A percentile compares a stretch with the other conserved stretches of the same genome.
These are phyloP conservation scores for Neoarius graeffei DNA, from an alignment of 2,113 vertebrate species.

Conservation along the genomic window DNA sequence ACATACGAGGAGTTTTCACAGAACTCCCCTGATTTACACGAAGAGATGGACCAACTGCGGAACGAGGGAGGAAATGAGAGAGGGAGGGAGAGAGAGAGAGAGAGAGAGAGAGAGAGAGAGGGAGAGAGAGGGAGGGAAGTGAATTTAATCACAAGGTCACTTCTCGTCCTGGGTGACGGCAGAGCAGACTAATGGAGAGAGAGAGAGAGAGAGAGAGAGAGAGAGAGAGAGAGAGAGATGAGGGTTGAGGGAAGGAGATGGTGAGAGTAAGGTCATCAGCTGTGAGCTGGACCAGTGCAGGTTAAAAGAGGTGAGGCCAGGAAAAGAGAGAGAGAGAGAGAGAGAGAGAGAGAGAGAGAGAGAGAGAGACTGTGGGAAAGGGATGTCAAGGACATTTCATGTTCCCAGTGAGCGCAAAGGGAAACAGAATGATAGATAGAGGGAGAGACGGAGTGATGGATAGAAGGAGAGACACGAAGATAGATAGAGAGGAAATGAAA, in stretches of 20 bases:
- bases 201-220: neutral
- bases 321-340: slow-evolving; percentile 19
- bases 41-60: slow-evolving; percentile 4
- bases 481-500: neutral
- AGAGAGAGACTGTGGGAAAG: slow-evolving; percentile 30
- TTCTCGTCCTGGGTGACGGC: slow-evolving; percentile 33
- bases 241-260: neutral
- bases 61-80: slow-evolving; percentile 12
- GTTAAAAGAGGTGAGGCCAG: neutral
- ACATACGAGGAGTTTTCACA: neutral
- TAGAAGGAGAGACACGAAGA: neutral
- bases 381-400: slow-evolving; percentile 11
- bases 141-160: slow-evolving; percentile 46
- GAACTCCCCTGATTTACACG: slow-evolving; percentile 9
- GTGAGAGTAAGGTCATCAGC: slow-evolving; percentile 25
- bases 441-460: slow-evolving; percentile 19
- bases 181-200: slow-evolving; percentile 33
- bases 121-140: slow-evolving; percentile 10
- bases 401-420: neutral
- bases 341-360: slow-evolving; percentile 29
- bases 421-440: slow-evolving; percentile 19
- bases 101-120: neutral
- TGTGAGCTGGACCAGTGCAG: slow-evolving; percentile 1
- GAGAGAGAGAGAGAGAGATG: neutral
- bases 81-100: neutral